phyloP scores from a whole-genome alignment of 2,888 invertebrate species.

The Orthonevra nobilis region DNA sequence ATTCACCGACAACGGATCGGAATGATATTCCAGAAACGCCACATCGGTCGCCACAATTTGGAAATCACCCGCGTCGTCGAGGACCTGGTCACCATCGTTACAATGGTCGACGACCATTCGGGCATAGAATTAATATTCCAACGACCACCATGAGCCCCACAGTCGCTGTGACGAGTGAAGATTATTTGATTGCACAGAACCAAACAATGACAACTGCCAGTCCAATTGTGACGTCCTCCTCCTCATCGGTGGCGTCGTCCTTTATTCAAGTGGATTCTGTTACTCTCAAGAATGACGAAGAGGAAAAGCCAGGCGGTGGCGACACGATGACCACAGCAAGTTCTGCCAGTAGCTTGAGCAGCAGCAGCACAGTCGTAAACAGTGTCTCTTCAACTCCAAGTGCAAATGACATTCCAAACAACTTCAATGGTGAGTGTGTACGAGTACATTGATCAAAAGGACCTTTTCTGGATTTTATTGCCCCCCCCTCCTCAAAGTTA shows the following conservation, averaged over 20 bases:
- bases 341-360: conserved; percentile 18
- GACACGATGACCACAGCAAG: conserved; percentile 34
- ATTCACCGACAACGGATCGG: conserved; percentile 71
- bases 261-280: conserved; percentile 32
- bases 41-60: conserved; percentile 24
- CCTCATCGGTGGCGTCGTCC: too few species aligned
- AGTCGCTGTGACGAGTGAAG: conserved; percentile 11
- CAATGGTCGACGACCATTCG: conserved; percentile 52
- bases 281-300: conserved; percentile 9
- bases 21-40: conserved; percentile 71
- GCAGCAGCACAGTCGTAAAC: conserved; percentile 16
- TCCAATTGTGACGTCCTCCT: conserved; percentile 37
- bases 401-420: conserved; percentile 72
- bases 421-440: conserved; percentile 70
- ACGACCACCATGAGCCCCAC: conserved; percentile 34
- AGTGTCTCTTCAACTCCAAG: conserved; percentile 59
- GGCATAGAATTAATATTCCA: conserved; percentile 44
- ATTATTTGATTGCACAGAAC: conserved; percentile 13
- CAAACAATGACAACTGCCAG: conserved; percentile 26
- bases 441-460: conserved; percentile 13
- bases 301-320: background rate
- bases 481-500: conserved; percentile 21
- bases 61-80: conserved; percentile 48
- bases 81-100: conserved; percentile 51
- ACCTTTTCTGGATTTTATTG: conserved; percentile 24